These are phyloP conservation scores for Macquaria australasica DNA, from an alignment of 2,113 vertebrate genomes.

Conservation along the genomic window DNA sequence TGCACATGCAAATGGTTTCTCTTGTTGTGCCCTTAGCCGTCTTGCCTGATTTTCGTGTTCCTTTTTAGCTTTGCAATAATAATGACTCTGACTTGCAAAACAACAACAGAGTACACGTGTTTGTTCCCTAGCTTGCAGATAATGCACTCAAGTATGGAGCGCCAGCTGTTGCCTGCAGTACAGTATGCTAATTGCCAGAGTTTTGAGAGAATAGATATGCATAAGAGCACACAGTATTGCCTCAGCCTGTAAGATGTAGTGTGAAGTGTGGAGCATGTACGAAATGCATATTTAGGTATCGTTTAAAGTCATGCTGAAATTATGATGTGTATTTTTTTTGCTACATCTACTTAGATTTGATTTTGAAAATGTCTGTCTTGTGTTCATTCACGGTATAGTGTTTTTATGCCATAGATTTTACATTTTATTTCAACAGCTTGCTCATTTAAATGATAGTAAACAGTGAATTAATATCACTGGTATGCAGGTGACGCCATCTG, in stretches of 20 bases:
- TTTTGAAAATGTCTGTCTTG: neutral
- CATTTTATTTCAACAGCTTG: conserved; percentile 6
- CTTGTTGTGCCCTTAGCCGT: conserved; percentile 41
- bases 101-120: conserved; percentile 69
- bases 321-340: conserved; percentile 2
- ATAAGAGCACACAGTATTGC: conserved; percentile 42
- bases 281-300: conserved; percentile 24
- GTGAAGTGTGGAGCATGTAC: neutral
- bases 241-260: conserved; percentile 15
- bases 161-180: conserved; percentile 75
- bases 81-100: conserved; percentile 70
- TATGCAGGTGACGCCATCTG: neutral
- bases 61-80: conserved; percentile 68
- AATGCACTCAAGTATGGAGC: conserved; percentile 66
- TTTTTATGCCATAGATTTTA: neutral
- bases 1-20: conserved; percentile 45
- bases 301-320: conserved; percentile 11
- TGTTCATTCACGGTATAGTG: neutral
- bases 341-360: neutral
- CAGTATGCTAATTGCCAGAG: conserved; percentile 72
- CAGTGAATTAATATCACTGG: neutral
- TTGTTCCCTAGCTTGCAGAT: conserved; percentile 67
- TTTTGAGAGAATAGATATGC: conserved; percentile 57
- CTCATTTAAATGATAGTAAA: conserved; percentile 10
- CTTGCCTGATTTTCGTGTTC: conserved; percentile 44